Evolutionary conservation across 2,888 invertebrate genomes (phyloP), one percentile per base, ranked within the genome.

Genomic region (Ormyrus pomaceus): DNA sequence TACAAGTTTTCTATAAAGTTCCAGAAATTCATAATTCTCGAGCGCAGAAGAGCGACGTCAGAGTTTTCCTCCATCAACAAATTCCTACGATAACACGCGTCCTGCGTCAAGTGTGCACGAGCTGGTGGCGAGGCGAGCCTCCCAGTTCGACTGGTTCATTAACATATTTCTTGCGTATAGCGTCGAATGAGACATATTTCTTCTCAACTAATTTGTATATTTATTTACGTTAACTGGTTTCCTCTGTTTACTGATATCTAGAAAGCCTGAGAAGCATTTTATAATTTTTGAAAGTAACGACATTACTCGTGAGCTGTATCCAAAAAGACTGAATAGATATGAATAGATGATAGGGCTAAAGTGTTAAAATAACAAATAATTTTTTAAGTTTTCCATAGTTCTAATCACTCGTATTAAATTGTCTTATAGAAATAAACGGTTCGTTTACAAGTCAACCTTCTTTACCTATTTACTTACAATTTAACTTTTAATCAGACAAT

Each of bases 101-200:
- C 56, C 34, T 2, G 45, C 34, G 51, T 6, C 7, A 2, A 19
- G 13, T 13, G 62, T 53, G 56, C 66, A 66, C 77, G 58, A 68
- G 65, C 46, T 9, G 13, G 13, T 6, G 34, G 61, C 45, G 79
- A 78, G 86, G 82, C 86, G 85, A 86, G 85, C 85, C 86, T 85
- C 85, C 82, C 84, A 82, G 85, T 86, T 84, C 71, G 84, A 84
- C 87, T 79, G 77, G 85, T 87, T 86, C 73, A 85, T 87, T 87
- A 86, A 75, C 86, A 86, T 87, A 83, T 84, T 85, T 82, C 80
- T 85, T 80, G 45, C 74, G 78, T 82, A 70, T 13, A 64, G 51
- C 19, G 11, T 53, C 11, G 58, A 59, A 59, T 8, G 34, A 66
- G 34, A 58, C 10, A 51, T 66, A 66, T 59, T 9, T 59, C 53